Base-by-base conservation (phyloP, 2,113 vertebrate genomes). In the Erpornis zantholeuca region DNA sequence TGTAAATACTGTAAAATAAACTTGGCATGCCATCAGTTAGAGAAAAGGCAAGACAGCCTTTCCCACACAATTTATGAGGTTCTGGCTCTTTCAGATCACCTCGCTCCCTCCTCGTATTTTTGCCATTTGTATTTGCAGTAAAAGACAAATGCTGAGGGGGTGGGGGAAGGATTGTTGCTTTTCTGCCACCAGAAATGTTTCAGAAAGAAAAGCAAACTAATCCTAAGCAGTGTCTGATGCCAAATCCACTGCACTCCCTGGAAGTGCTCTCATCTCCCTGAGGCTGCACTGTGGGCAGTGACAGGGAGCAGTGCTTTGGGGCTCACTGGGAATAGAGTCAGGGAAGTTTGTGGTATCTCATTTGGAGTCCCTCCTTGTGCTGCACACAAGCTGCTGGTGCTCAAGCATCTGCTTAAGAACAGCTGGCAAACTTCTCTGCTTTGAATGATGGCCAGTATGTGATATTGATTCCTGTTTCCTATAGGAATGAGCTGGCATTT, bases 1-100 rank as follows among this genome's bases (percentile, higher is more conserved):
- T 95, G 92, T 96, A 96, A 97, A 96, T 93, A 86, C 49, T 78
- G 71, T 94, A 90, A 94, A 85, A 94, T 94, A 95, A 96, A 97
- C 97, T 96, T 96, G 96, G 95, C 91, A 40, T 56, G 50, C 82
- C 77, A 95, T 94, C 96, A 96, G 92, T 91, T 80, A 92, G 35
- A 92, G 78, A 75, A 69, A 77, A 91, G 81, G 94, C 88, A 95
- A 83, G 90, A n/a, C 59, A 75, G 64, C 53, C 57, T 94, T 94
- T 84, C 85, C 87, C 79, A 38, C 76, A 66, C 93, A 64, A 94
- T 82, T 97, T 92, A 96, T 87, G 91, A 94, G 88, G 91, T 92
- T 94, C 95, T 96, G 82, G 69, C 50, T 95, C 91, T 81, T 90
- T 92, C 75, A 94, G 94, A 95, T 97, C 93, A 88, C 88, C 89